Percentiles rank a stretch among this genome's conserved stretches.
These are phyloP conservation scores for Ennomos fuscantarius DNA, from an alignment of 2,888 invertebrate genomes.

Conservation along the genomic window DNA sequence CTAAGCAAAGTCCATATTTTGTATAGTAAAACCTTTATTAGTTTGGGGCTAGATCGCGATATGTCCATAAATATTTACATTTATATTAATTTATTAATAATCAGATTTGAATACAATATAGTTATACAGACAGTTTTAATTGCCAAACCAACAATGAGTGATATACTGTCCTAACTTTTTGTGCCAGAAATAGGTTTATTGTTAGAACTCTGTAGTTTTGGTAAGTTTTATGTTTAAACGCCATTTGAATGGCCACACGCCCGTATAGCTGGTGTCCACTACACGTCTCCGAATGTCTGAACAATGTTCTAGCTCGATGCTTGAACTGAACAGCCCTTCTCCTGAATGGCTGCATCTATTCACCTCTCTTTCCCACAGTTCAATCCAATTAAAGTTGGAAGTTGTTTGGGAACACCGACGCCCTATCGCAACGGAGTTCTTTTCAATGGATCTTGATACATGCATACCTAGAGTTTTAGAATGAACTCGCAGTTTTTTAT, in stretches of 20 bases:
- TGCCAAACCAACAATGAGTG: too few relatives aligned
- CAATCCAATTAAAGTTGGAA: conserved; percentile 58
- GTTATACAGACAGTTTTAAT: too few relatives aligned
- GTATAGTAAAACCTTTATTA: too few relatives aligned
- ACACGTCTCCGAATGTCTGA: conserved; percentile 30
- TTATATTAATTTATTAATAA: too few relatives aligned
- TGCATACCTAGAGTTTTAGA: background rate
- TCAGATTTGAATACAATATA: too few relatives aligned
- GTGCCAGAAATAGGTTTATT: too few relatives aligned
- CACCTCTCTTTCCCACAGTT: conserved; percentile 43
- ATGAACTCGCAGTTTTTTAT: background rate
- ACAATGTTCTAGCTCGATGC: conserved; percentile 43
- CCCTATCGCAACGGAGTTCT: background rate
- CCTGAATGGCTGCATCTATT: conserved; percentile 45
- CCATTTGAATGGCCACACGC: conserved; percentile 27
- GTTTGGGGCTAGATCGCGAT: too few relatives aligned
- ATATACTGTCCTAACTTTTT: too few relatives aligned
- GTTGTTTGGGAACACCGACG: conserved; percentile 42
- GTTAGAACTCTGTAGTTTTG: too few relatives aligned
- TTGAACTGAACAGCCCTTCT: conserved; percentile 28
- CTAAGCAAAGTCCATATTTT: too few relatives aligned
- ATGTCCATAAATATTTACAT: too few relatives aligned
- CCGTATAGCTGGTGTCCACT: conserved; percentile 21
- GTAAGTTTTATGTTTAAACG: conserved; percentile 6
- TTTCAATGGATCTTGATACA: conserved; percentile 20